Percentiles rank a stretch among this genome's conserved stretches.
phyloP scores from a whole-genome alignment of 1,140 invertebrate genomes.

The Samia ricini region DNA sequence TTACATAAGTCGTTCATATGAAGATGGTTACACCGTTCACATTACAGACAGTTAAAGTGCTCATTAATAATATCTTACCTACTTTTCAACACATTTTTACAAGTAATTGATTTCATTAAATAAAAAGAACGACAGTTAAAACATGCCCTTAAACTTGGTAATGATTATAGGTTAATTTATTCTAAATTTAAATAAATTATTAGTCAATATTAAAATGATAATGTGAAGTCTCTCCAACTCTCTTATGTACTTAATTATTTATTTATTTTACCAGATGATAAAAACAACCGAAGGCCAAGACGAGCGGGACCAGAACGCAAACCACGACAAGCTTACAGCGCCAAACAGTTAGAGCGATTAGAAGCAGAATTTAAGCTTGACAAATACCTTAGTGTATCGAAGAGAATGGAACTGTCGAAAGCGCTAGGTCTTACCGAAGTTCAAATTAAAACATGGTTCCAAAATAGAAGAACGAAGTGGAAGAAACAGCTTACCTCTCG shows the following conservation, averaged over 20 bases:
- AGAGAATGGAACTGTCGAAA: conserved; percentile 95
- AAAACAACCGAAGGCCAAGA: conserved; percentile 82
- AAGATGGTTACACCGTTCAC: neutral
- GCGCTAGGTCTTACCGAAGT: conserved; percentile 93
- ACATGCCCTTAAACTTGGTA: neutral
- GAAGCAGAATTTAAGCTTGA: conserved; percentile 96
- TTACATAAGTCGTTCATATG: neutral
- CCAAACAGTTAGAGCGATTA: conserved; percentile 92
- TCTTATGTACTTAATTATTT: neutral
- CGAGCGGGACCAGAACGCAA: conserved; percentile 94
- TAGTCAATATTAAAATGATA: neutral
- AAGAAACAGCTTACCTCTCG: conserved; percentile 95
- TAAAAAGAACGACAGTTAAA: neutral
- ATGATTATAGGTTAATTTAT: no score
- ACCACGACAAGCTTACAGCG: conserved; percentile 96
- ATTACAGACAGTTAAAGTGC: neutral
- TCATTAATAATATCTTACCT: neutral
- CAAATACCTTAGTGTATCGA: conserved; percentile 96
- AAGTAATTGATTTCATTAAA: neutral
- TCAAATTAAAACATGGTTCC: conserved; percentile 98
- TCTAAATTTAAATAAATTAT: neutral
- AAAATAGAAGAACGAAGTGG: conserved; percentile 97
- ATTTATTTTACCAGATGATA: conserved; percentile 48
- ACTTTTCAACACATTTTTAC: neutral
- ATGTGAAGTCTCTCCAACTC: neutral